Evolutionary conservation across 2,113 vertebrate genomes (phyloP).

Genomic region (Tupaia chinensis): DNA sequence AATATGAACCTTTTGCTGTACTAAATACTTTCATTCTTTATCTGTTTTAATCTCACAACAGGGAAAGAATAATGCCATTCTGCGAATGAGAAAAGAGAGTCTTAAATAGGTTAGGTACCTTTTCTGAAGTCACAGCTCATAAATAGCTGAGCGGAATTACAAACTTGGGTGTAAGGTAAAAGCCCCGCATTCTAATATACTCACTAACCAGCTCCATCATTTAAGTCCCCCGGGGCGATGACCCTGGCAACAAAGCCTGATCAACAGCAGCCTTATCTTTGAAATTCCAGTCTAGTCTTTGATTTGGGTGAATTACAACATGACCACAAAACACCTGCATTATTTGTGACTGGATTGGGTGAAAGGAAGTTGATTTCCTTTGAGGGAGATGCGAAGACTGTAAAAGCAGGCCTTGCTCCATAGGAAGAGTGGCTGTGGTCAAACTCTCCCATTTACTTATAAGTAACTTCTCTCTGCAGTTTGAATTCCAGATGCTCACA

Average conservation of each 20-base stretch:
- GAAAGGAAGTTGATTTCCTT: slow-evolving; percentile 54
- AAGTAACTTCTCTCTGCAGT: neutral
- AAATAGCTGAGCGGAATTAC: neutral
- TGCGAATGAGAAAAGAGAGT: neutral
- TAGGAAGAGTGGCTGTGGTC: neutral
- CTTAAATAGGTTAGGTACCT: neutral
- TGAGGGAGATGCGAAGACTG: accelerated
- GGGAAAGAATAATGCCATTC: neutral
- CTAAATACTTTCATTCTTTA: neutral
- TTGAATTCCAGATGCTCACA: neutral
- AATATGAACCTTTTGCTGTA: neutral
- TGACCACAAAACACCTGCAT: neutral
- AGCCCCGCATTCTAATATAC: neutral
- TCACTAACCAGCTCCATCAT: neutral
- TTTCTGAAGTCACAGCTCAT: neutral
- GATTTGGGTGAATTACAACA: slow-evolving; percentile 57
- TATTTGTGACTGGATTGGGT: neutral
- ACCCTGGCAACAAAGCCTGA: neutral
- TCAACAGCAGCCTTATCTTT: slow-evolving; percentile 35
- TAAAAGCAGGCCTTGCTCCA: neutral
- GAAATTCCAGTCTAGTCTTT: neutral
- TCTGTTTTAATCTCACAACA: neutral
- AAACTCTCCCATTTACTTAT: neutral
- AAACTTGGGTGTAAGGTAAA: neutral
- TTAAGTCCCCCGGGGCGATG: slow-evolving; percentile 27